Evolutionary conservation across 2,113 vertebrate genomes (phyloP).

Genomic region (Oryzias woworae): DNA sequence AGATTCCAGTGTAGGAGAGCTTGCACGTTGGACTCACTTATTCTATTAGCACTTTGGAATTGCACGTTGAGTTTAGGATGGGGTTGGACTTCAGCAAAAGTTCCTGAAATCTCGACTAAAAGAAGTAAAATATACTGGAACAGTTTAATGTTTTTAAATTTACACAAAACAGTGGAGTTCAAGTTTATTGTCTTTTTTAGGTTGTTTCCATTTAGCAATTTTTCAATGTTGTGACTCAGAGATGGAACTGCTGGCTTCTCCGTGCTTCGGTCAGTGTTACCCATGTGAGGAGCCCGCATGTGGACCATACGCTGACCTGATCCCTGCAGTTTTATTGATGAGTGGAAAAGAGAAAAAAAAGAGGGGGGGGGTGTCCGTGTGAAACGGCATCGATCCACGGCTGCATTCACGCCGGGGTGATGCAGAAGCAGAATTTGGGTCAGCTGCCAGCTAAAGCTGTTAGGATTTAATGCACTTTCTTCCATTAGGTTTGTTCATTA

Average conservation of each 20-base stretch:
- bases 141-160: background rate
- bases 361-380: background rate
- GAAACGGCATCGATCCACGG: conserved; percentile 48
- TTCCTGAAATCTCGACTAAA: background rate
- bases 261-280: conserved; percentile 17
- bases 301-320: conserved; percentile 56
- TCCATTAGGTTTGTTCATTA: background rate
- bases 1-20: background rate
- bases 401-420: conserved; percentile 9
- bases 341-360: conserved; percentile 38
- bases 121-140: too few species aligned
- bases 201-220: background rate
- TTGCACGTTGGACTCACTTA: conserved; percentile 15
- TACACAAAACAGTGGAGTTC: background rate
- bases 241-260: conserved; percentile 13
- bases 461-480: background rate
- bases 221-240: background rate
- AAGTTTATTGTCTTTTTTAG: background rate
- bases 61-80: background rate
- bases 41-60: conserved; percentile 34
- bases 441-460: conserved; percentile 9
- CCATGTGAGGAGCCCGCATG: conserved; percentile 42
- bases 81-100: background rate
- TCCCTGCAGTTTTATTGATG: conserved; percentile 48
- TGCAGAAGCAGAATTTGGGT: background rate